phyloP scores from a whole-genome alignment of 1,140 invertebrate species.

The Dendrolimus kikuchii region DNA sequence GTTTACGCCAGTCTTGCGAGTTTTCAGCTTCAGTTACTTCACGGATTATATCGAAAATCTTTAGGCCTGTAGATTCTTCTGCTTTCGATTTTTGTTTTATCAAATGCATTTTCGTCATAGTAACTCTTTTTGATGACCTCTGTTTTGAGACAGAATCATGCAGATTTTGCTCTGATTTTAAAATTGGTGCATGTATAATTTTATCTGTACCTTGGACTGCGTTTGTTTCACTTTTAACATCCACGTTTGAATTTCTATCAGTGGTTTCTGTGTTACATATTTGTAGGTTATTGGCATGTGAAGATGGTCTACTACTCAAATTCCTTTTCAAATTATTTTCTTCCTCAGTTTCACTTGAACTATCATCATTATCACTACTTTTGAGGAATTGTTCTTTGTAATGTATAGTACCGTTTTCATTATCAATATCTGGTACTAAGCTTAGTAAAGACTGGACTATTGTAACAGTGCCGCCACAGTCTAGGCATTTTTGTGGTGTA shows the following conservation, averaged over 20 bases:
- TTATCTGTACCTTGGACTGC: not conserved
- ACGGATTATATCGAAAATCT: conserved; percentile 42
- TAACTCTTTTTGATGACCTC: conserved; percentile 42
- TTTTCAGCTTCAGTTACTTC: conserved; percentile 32
- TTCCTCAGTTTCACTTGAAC: conserved; percentile 1
- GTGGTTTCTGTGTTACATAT: conserved; percentile 14
- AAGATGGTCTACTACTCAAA: too few relatives aligned
- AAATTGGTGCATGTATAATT: conserved; percentile 25
- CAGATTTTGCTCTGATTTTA: conserved; percentile 27
- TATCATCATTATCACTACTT: not conserved
- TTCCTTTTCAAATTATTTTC: too few relatives aligned
- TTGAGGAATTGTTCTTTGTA: too few relatives aligned
- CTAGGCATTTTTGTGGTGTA: conserved; percentile 58
- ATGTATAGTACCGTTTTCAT: not conserved
- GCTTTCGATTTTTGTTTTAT: conserved; percentile 26
- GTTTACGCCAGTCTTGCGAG: conserved; percentile 38
- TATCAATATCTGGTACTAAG: conserved; percentile 14
- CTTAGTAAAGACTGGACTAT: conserved; percentile 44
- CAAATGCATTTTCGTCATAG: conserved; percentile 30
- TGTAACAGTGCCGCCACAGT: conserved; percentile 56
- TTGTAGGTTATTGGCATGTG: conserved; percentile 1
- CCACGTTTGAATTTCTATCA: not conserved
- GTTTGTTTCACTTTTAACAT: not conserved
- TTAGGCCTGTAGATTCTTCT: conserved; percentile 12
- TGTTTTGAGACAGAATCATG: conserved; percentile 8